These are phyloP conservation scores for Antheraea pernyi DNA, from an alignment of 1,140 invertebrate species.

Conservation along the genomic window DNA sequence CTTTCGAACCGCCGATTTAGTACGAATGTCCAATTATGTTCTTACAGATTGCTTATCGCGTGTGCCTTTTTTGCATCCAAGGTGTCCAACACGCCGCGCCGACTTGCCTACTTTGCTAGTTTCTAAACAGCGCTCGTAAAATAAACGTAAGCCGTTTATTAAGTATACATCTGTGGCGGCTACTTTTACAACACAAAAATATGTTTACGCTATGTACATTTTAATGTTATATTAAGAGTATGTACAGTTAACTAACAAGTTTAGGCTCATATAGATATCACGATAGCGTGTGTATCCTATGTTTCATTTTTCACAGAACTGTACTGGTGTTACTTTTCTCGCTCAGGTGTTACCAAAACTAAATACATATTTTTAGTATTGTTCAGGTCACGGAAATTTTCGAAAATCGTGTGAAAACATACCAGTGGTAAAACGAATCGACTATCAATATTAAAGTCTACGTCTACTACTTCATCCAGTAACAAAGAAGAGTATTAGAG, in stretches of 20 bases:
- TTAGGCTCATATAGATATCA: conserved; percentile 12
- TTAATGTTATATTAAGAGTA: conserved; percentile 51
- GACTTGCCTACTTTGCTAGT: conserved; percentile 18
- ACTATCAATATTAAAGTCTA: no score
- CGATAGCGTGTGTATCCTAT: background rate
- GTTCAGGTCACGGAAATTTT: no score
- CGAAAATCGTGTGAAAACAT: no score
- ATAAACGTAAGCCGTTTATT: conserved; percentile 29
- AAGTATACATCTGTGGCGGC: conserved; percentile 27
- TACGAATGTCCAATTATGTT: conserved; percentile 60
- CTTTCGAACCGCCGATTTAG: conserved; percentile 48
- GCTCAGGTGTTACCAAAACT: conserved; percentile 1
- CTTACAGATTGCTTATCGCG: conserved; percentile 33
- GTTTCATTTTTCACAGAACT: background rate
- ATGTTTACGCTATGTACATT: conserved; percentile 52
- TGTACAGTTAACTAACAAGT: conserved; percentile 33
- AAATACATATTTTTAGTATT: background rate
- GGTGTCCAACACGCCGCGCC: conserved; percentile 25
- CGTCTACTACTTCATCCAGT: no score
- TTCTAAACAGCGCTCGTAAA: conserved; percentile 49
- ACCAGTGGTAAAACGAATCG: no score
- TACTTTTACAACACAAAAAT: conserved; percentile 44
- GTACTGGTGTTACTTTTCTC: conserved; percentile 19
- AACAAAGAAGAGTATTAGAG: no score
- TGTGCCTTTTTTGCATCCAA: conserved; percentile 43